Evolutionary conservation across 1,140 invertebrate genomes (phyloP).

Genomic region (Watersipora subatra): DNA sequence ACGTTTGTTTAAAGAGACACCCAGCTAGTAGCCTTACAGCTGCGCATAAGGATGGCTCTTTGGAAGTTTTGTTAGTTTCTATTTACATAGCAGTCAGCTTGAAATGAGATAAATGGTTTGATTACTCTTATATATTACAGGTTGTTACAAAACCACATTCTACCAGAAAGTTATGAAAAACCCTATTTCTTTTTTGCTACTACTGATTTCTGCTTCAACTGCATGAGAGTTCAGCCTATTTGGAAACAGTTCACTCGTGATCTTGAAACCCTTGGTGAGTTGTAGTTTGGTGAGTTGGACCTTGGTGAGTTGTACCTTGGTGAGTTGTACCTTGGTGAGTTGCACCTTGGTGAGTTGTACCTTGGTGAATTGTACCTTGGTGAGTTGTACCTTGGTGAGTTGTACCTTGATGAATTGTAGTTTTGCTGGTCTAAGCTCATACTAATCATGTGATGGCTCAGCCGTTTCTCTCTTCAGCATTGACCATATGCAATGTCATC

Average conservation of each 20-base stretch:
- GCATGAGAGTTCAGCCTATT: conserved; percentile 64
- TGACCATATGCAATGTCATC: no score
- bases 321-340: not conserved
- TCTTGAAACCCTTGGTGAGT: conserved; percentile 53
- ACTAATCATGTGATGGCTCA: no score
- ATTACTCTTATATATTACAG: conserved; percentile 32
- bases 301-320: not conserved
- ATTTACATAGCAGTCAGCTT: no score
- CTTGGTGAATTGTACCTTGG: not conserved
- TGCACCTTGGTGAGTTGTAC: conserved; percentile 13
- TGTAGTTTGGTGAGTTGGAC: conserved; percentile 8
- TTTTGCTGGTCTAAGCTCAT: no score
- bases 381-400: no score
- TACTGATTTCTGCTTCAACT: conserved; percentile 82
- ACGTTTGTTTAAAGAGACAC: no score
- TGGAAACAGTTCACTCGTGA: conserved; percentile 70
- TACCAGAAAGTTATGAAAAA: conserved; percentile 63
- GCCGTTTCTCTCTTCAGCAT: no score
- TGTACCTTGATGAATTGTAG: no score
- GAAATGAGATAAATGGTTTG: no score
- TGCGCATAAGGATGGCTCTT: no score
- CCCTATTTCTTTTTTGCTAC: conserved; percentile 77
- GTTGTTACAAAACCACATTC: conserved; percentile 63
- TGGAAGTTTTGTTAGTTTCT: no score
- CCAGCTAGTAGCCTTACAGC: no score